Percentiles rank a stretch among this genome's conserved stretches.
Evolutionary conservation across 2,113 vertebrate genomes (phyloP).

Genomic region (Cyanoliseus patagonus): DNA sequence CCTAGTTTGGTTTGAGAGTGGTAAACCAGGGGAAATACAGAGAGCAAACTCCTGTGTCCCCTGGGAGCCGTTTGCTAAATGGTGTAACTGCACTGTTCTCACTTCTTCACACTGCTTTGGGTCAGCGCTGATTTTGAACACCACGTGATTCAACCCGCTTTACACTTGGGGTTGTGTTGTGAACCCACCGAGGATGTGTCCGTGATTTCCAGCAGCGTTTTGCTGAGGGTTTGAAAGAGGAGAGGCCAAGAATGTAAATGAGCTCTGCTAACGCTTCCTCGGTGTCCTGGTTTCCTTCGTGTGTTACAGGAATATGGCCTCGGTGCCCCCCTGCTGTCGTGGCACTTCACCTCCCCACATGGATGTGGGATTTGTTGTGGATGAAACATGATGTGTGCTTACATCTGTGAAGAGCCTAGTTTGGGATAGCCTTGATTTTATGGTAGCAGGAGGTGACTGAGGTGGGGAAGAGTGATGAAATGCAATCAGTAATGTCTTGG

Average conservation of each 20-base stretch:
- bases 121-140: too few species aligned
- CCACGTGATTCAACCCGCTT: too few species aligned
- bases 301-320: neutral
- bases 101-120: neutral
- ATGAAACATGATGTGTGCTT: rapidly evolving
- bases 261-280: neutral
- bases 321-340: neutral
- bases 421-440: neutral
- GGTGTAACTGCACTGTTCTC: neutral
- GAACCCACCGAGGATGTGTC: neutral
- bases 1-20: neutral
- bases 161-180: neutral
- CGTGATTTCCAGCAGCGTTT: neutral
- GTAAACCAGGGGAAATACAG: too few species aligned
- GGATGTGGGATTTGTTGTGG: neutral
- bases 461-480: neutral
- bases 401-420: rapidly evolving
- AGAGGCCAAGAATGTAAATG: rapidly evolving
- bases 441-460: neutral
- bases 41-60: neutral
- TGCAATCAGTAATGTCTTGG: neutral
- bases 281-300: neutral
- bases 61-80: neutral
- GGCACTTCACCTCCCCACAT: neutral
- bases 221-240: neutral